Evolutionary conservation across 2,797 vertebrate species (phyloP), one percentile per base, ranked within the genome.

Genomic region (Peromyscus nudipes): DNA sequence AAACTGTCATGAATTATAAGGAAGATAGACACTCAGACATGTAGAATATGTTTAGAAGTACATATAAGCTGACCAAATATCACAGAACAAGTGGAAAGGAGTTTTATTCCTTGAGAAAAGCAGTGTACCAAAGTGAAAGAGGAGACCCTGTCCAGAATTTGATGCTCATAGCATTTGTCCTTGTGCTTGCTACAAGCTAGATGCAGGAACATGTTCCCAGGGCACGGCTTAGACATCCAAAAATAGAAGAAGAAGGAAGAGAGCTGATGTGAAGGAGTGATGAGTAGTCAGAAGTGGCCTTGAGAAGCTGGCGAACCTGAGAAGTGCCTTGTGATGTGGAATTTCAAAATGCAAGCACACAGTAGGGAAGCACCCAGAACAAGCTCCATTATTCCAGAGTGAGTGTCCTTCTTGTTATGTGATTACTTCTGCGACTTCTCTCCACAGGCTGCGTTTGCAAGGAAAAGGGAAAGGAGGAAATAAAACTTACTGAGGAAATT

Each of bases 381-480:
- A 7, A 27, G 23, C 34, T 64, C 27, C 11, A 17, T 84, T 77
- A 81, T 80, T 95, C 9, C 75, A 49, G 31, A 94, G 29, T 69
- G 21, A 57, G 19, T 43, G 37, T 62, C 31, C 31, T 62, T 95
- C 52, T 92, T 75, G 3, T 86, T 90, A 34, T 52, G 23, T 17
- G 29, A 62, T 69, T 82, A 85, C 96, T 91, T 80, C 46, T 91
- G 14, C 7, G 34, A 17, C 55, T 95, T 95, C 95, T 94, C 88
- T 95, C 64, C 4, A 34, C 79, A 91, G 49, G 12, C 57, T 13
- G 94, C 46, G 57, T 94, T 96, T 97, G 16, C 31, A 91, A 79
- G 2, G 52, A n/a, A 83, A 97, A 29, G 34, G 37, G 9, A 95
- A 85, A 96, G 46, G 31, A 75, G 73, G 43, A 93, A 80, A 34